A percentile compares a stretch with the other conserved stretches of the same genome.
These are phyloP conservation scores for Chloromyia formosa DNA, from an alignment of 2,888 invertebrate genomes.

Conservation along the genomic window DNA sequence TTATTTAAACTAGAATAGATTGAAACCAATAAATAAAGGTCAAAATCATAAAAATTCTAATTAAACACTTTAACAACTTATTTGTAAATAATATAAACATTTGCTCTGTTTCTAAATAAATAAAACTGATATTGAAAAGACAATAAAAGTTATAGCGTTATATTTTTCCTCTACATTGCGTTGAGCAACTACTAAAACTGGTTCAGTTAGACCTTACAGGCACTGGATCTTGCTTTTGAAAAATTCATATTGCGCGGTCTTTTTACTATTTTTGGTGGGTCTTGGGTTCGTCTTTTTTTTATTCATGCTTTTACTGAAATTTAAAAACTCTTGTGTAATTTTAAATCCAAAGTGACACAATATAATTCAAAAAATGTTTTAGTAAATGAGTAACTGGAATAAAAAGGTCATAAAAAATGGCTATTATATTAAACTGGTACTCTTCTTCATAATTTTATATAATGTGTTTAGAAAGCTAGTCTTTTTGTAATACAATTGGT, in stretches of 20 bases:
- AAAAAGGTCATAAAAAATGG: constrained; percentile 9
- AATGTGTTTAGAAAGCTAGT: background rate
- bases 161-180: background rate
- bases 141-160: background rate
- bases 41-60: constrained; percentile 21
- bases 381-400: constrained; percentile 5
- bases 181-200: constrained; percentile 18
- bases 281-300: background rate
- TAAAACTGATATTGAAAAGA: constrained; percentile 23
- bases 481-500: too few relatives aligned
- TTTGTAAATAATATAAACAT: constrained; percentile 24
- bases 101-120: constrained; percentile 17
- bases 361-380: background rate
- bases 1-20: constrained; percentile 19
- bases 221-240: constrained; percentile 19
- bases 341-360: background rate
- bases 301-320: background rate
- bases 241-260: constrained; percentile 22
- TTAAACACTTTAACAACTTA: constrained; percentile 29
- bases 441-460: background rate
- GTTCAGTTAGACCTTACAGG: constrained; percentile 35
- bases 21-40: constrained; percentile 24
- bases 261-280: constrained; percentile 26
- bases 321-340: too few relatives aligned
- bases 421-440: constrained; percentile 35